Evolutionary conservation across 2,113 vertebrate species (phyloP).

Genomic region (Ranitomeya imitator): DNA sequence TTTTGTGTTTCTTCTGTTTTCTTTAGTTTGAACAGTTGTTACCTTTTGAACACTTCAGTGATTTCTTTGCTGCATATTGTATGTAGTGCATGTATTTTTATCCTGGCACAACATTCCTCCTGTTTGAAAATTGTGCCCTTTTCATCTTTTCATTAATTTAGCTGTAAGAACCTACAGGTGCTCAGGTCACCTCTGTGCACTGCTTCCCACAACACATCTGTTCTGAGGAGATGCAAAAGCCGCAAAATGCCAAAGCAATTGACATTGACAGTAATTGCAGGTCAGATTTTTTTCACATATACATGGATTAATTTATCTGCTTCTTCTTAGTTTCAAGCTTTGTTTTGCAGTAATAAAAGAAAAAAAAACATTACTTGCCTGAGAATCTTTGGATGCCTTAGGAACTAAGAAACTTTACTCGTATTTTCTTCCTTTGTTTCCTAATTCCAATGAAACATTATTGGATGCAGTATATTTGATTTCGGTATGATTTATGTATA

Average conservation of each 20-base stretch:
- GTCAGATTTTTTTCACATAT: constrained; percentile 3
- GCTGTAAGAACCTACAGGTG: constrained; percentile 20
- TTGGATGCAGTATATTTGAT: neutral
- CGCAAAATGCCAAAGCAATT: neutral
- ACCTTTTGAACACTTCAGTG: neutral
- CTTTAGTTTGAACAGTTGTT: neutral
- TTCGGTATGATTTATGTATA: neutral
- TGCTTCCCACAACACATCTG: constrained; percentile 10
- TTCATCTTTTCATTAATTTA: neutral
- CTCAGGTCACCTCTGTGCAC: neutral
- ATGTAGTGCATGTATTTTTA: neutral
- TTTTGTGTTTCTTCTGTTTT: neutral
- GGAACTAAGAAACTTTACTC: no score
- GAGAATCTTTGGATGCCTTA: neutral
- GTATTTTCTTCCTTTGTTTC: neutral
- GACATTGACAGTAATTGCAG: constrained; percentile 15
- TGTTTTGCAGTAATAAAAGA: neutral
- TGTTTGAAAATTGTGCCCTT: neutral
- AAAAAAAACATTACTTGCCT: neutral
- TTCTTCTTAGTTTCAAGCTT: neutral
- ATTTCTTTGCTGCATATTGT: neutral
- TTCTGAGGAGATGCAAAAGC: neutral
- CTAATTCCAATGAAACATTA: neutral
- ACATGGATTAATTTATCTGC: neutral
- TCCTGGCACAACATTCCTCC: neutral